Evolutionary conservation across 2,797 vertebrate genomes (phyloP).

Genomic region (Poecilia wingei): DNA sequence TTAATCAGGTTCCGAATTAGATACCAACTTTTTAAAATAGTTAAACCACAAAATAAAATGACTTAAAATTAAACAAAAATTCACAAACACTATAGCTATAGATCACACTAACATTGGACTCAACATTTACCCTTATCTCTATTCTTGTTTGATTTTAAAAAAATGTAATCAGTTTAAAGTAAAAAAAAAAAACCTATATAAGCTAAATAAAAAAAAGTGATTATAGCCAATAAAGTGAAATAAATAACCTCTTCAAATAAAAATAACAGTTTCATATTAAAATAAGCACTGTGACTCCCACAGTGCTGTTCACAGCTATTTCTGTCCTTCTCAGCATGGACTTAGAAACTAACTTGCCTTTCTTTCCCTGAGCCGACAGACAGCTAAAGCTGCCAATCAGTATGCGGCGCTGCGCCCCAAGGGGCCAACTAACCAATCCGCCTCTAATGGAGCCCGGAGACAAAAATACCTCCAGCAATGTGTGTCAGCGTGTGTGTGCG

Average conservation of each 20-base stretch:
- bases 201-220: neutral
- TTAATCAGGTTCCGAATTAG: neutral
- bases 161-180: neutral
- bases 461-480: constrained; percentile 71
- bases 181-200: neutral
- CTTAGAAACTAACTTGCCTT: constrained; percentile 35
- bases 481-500: constrained; percentile 18
- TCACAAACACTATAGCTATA: neutral
- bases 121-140: neutral
- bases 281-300: constrained; percentile 14
- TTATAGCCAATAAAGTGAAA: neutral
- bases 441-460: constrained; percentile 55
- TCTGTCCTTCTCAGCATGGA: constrained; percentile 67
- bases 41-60: neutral
- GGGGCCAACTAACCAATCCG: constrained; percentile 71
- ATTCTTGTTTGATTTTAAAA: neutral
- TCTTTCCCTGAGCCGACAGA: constrained; percentile 56
- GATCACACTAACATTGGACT: neutral
- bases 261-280: neutral
- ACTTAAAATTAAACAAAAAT: neutral
- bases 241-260: neutral
- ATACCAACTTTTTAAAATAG: neutral
- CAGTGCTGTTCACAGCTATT: constrained; percentile 60
- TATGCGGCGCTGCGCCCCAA: constrained; percentile 29
- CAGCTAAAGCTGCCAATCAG: constrained; percentile 82